Evolutionary conservation across 2,113 vertebrate species (phyloP), one percentile per base, ranked within the genome.

Genomic region (Cepphus grylle): DNA sequence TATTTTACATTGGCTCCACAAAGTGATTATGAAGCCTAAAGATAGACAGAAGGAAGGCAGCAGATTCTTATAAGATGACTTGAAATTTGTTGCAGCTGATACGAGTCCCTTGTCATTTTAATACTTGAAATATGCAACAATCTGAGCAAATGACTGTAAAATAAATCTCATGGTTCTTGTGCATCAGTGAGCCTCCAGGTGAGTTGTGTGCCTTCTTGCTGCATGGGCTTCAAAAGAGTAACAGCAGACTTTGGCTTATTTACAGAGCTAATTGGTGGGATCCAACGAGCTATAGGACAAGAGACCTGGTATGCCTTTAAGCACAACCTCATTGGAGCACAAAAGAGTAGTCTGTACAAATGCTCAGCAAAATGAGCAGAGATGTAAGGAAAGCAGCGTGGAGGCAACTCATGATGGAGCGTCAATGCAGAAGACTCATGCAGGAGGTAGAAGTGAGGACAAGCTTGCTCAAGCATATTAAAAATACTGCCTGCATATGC

Each of bases 361-460:
- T 55, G 16, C 76, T 45, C 20, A 42, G 59, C 32, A 81, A n/a
- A 78, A n/a, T 18, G 34, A 58, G 12, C 43, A 59, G 47, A 30
- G 14, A 4, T 73, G 12, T 49, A 26, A 62, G 66, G 32, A 86
- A 45, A 53, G 50, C 20, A 30, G 21, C 14, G 13, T 15, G 69
- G 21, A 79, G 47, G 47, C 12, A 80, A 7, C 45, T 76, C 27
- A 2, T 20, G 42, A 36, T 47, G 55, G 40, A 63, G 8, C 2
- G 0, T 53, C 47, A 50, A 12, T 1, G 1, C 42, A 67, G 74
- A 59, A 76, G 16, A 7, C 34, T 70, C 2, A 0, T 12, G 38
- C 66, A 30, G 67, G 47, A 83, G n/a, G 12, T 21, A 45, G 65
- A 79, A 76, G 26, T 2, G 13, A 86, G 87, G 77, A 86, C 34